Evolutionary conservation across 1,140 invertebrate genomes (phyloP).

Genomic region (Bilobella aurantiaca): DNA sequence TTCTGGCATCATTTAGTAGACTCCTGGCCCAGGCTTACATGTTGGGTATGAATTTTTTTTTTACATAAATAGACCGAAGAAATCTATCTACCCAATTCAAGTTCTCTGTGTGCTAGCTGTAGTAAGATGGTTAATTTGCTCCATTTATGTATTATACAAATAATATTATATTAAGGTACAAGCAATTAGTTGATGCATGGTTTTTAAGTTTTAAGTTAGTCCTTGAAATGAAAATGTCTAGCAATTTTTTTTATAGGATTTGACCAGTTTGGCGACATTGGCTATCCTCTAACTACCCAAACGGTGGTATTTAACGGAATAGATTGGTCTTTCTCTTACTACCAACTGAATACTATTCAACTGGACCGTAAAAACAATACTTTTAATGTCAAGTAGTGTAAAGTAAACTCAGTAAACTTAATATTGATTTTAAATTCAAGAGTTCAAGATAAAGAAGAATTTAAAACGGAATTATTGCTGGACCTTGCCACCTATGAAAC

Average conservation of each 20-base stretch:
- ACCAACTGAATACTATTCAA: slow-evolving; percentile 76
- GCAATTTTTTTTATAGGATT: slow-evolving; percentile 55
- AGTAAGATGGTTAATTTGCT: slow-evolving; percentile 11
- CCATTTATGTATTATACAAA: no score
- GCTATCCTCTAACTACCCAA: slow-evolving; percentile 77
- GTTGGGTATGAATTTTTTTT: neutral
- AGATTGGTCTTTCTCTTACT: slow-evolving; percentile 67
- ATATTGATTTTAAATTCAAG: slow-evolving; percentile 17
- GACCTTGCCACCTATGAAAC: slow-evolving; percentile 54
- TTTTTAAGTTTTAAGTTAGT: slow-evolving; percentile 3
- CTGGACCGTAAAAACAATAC: slow-evolving; percentile 45
- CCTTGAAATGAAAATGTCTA: neutral
- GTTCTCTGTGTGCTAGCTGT: slow-evolving; percentile 2
- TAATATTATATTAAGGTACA: no score
- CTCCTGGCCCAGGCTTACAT: slow-evolving; percentile 61
- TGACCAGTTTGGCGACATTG: slow-evolving; percentile 70
- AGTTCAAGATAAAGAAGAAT: slow-evolving; percentile 49
- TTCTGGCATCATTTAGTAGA: slow-evolving; percentile 67
- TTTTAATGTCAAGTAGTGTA: neutral
- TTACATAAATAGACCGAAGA: no score
- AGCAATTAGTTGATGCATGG: no score
- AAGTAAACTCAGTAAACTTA: no score
- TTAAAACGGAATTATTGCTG: slow-evolving; percentile 67
- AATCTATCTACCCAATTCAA: no score
- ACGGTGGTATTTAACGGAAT: slow-evolving; percentile 73